phyloP scores from a whole-genome alignment of 2,113 vertebrate genomes.

The Kobus ellipsiprymnus region DNA sequence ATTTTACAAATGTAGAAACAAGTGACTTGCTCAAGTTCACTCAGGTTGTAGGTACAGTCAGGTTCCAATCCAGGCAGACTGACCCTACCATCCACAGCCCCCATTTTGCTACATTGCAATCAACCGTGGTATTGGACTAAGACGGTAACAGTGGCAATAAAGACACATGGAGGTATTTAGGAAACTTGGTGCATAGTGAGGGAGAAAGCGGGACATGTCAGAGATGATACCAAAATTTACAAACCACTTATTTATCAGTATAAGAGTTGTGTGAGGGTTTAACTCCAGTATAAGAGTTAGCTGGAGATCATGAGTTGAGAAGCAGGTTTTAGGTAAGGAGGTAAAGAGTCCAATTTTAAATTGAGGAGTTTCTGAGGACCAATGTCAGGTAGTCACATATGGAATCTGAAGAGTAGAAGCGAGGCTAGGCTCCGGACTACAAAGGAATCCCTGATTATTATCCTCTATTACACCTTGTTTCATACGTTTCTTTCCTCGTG shows the following conservation, averaged over 20 bases:
- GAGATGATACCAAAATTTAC: background rate
- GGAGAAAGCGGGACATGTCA: background rate
- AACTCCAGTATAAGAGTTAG: background rate
- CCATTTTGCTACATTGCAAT: background rate
- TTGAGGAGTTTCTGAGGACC: background rate
- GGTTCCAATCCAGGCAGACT: background rate
- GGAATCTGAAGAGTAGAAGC: background rate
- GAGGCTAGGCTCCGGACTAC: background rate
- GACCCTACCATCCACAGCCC: background rate
- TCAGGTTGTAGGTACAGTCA: background rate
- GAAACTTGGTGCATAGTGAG: background rate
- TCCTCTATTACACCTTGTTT: background rate
- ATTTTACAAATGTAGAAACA: background rate
- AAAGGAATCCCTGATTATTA: background rate
- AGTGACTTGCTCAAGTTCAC: background rate
- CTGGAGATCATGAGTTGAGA: background rate
- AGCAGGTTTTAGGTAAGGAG: background rate
- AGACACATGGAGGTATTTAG: background rate
- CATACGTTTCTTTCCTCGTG: background rate
- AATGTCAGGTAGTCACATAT: background rate
- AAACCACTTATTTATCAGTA: background rate
- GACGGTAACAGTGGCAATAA: background rate
- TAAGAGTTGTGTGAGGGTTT: background rate
- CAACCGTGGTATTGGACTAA: background rate
- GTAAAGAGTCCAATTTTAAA: background rate